Evolutionary conservation across 2,113 vertebrate genomes (phyloP).

Genomic region (Callopanchax toddi): DNA sequence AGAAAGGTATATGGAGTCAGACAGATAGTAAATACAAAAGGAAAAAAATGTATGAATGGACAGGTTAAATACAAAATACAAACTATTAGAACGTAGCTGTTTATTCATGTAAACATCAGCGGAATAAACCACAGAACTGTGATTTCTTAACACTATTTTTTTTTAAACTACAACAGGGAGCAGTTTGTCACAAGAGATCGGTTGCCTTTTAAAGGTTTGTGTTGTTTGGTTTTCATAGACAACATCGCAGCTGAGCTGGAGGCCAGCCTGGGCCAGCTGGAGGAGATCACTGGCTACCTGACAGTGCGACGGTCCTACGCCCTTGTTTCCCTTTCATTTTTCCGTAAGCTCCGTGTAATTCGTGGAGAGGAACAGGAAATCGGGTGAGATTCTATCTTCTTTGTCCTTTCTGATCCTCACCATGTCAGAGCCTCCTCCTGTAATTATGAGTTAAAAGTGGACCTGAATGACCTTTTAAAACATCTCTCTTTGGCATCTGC

Average conservation of each 20-base stretch:
- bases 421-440: conserved; percentile 53
- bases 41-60: background rate
- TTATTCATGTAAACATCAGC: too few species aligned
- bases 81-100: background rate
- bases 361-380: conserved; percentile 87
- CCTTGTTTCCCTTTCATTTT: conserved; percentile 94
- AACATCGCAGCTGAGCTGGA: conserved; percentile 97
- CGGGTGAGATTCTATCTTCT: conserved; percentile 79
- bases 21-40: background rate
- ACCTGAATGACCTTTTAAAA: conserved; percentile 64
- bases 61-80: background rate
- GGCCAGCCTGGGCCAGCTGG: conserved; percentile 93
- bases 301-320: conserved; percentile 94
- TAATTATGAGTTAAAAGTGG: conserved; percentile 73
- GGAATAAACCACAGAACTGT: too few species aligned
- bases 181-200: background rate
- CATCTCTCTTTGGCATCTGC: conserved; percentile 47
- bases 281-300: conserved; percentile 95
- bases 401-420: conserved; percentile 22
- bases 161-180: too few species aligned
- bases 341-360: conserved; percentile 92
- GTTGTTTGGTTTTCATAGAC: conserved; percentile 74
- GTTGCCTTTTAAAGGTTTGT: conserved; percentile 3
- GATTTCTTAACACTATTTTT: too few species aligned
- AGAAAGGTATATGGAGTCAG: background rate